Base-by-base conservation (phyloP, 2,888 invertebrate genomes). In the Eurois occulta region DNA sequence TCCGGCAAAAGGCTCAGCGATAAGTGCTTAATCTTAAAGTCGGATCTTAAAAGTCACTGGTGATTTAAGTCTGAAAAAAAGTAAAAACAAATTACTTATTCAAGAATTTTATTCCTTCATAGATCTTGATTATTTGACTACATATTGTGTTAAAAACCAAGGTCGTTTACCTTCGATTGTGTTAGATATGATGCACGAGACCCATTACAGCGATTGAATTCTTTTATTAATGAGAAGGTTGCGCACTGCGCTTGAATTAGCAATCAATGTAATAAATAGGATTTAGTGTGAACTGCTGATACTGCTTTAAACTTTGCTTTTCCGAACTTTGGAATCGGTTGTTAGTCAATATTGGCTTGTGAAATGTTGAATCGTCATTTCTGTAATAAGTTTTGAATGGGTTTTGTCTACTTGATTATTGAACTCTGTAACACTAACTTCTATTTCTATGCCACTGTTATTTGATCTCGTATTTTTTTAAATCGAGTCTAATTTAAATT, bases 101-200 rank as follows among this genome's bases (percentile, higher is more conserved):
- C 8, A 52, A 78, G 67, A 70, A 75, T 72, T 73, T 65, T 55
- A 83, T 68, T 76, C 58, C 65, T 77, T 71, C 62, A 72, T 67
- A 78, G 75, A 81, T 80, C 66, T 75, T 75, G 77, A 77, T 85
- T 75, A 79, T 88, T 87, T 69, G 48, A 74, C 78, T 75, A 55
- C 52, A 1, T 55, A 88, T 84, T 82, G 84, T 85, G 71, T 82
- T 81, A 62, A 81, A 86, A 75, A 41, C 76, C 85, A 87, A 89
- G 89, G 87, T 84, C 87, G 81, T 71, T 28, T 83, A 70, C 70
- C 81, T 82, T 71, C 67, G 88, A 88, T 87, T 83, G 80, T 74
- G 77, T 83, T 78, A 67, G 87, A 87, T 87, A 84, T 75, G 77
- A 75, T 86, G 85, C 85, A 83, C 83, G 79, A 81, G 75, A 80